Evolutionary conservation across 2,888 invertebrate species (phyloP).

Genomic region (Hirtodrosophila duncani): DNA sequence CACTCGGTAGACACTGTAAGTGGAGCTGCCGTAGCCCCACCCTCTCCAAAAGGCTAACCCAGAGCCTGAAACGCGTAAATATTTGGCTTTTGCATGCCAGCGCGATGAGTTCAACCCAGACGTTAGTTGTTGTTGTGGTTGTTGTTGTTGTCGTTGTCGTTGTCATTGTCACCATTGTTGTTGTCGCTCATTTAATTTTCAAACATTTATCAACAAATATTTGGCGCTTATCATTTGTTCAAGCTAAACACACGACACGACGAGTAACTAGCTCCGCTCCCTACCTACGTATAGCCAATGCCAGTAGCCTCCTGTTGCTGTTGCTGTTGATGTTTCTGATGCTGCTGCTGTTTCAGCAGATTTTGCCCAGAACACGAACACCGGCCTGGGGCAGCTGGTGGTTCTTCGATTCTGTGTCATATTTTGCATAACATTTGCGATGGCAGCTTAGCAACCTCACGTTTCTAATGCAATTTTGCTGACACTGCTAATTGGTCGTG

Average conservation of each 20-base stretch:
- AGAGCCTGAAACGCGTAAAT: conserved; percentile 62
- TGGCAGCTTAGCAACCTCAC: conserved; percentile 3
- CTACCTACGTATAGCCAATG: too few relatives aligned
- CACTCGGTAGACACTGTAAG: conserved; percentile 28
- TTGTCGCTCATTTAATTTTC: conserved; percentile 67
- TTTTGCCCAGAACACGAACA: conserved; percentile 31
- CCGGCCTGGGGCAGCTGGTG: not conserved
- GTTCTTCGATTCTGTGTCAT: conserved; percentile 31
- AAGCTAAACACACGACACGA: conserved; percentile 6
- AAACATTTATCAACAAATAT: conserved; percentile 73
- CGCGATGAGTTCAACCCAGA: conserved; percentile 62
- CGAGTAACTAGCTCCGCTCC: conserved; percentile 8
- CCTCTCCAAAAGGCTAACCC: conserved; percentile 3
- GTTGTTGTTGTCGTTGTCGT: conserved; percentile 10
- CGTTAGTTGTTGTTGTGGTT: conserved; percentile 20
- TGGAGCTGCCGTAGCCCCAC: not conserved
- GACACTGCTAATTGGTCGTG: conserved; percentile 23
- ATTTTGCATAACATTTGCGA: conserved; percentile 45
- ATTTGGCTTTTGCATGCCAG: conserved; percentile 68
- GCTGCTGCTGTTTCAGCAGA: not conserved
- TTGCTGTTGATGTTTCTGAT: conserved; percentile 19
- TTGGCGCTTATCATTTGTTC: conserved; percentile 68
- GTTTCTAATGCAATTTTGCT: conserved; percentile 16
- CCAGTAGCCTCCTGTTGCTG: conserved; percentile 3
- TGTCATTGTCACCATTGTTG: conserved; percentile 31